phyloP scores from a whole-genome alignment of 1,140 invertebrate species.

The Riptortus pedestris region DNA sequence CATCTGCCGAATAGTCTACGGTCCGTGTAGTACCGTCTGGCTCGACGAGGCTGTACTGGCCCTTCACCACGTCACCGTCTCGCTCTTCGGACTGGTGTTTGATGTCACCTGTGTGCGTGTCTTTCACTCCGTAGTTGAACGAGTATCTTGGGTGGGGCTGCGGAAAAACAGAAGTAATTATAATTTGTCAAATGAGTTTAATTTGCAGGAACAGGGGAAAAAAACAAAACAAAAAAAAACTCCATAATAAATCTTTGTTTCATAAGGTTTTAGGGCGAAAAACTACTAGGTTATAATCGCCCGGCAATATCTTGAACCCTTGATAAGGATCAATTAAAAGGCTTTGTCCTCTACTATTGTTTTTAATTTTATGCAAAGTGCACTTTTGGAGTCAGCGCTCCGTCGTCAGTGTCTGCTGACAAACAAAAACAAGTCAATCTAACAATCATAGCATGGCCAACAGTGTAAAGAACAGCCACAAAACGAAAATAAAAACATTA shows the following conservation, averaged over 20 bases:
- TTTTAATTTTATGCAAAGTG: too few species aligned
- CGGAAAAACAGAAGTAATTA: slow-evolving; percentile 25
- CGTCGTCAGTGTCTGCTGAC: too few species aligned
- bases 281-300: too few species aligned
- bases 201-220: background rate
- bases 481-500: too few species aligned
- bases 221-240: background rate
- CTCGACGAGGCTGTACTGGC: slow-evolving; percentile 45
- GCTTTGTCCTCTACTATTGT: too few species aligned
- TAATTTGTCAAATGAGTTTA: background rate
- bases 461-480: too few species aligned
- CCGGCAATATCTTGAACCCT: too few species aligned
- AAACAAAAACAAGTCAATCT: too few species aligned
- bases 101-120: slow-evolving; percentile 44
- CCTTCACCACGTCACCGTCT: slow-evolving; percentile 44
- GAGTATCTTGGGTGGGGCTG: slow-evolving; percentile 43
- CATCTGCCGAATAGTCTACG: slow-evolving; percentile 49
- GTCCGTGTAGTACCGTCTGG: slow-evolving; percentile 48
- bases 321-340: too few species aligned
- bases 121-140: slow-evolving; percentile 44
- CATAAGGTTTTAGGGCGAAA: too few species aligned
- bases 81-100: slow-evolving; percentile 44
- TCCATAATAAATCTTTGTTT: background rate
- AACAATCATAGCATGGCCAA: too few species aligned
- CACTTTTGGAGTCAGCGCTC: too few species aligned